Conservation (phyloP, 2,113 vertebrate species). For the Enhydra lutris region DNA sequence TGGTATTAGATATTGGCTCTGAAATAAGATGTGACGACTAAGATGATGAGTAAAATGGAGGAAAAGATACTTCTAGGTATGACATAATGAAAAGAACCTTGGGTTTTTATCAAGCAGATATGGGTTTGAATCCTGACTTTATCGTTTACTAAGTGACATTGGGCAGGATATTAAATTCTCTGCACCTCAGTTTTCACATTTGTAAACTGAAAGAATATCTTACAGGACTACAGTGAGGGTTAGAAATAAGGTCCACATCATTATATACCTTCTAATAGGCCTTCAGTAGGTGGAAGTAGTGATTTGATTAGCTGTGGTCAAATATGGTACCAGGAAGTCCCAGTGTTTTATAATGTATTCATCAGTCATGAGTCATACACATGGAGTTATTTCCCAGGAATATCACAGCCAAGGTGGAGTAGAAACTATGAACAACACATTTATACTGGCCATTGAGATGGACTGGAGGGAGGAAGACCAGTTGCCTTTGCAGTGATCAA, state of each 20-base stretch:
- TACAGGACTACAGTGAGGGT: neutral
- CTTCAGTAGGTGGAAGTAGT: neutral
- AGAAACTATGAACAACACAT: neutral
- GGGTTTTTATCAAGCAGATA: neutral
- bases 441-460: neutral
- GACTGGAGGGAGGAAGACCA: neutral
- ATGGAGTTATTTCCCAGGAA: neutral
- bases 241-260: neutral
- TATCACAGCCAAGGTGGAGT: neutral
- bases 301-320: neutral
- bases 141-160: neutral
- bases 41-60: neutral
- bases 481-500: neutral
- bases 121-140: conserved; percentile 15
- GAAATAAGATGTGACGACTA: neutral
- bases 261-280: neutral
- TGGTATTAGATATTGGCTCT: neutral
- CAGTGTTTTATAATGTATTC: neutral
- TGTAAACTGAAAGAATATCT: neutral
- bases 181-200: neutral
- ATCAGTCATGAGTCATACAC: neutral
- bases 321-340: neutral
- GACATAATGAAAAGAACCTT: neutral
- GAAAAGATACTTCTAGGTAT: neutral
- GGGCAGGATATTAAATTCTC: neutral